A percentile compares a stretch with the other conserved stretches of the same genome.
Evolutionary conservation across 1,140 invertebrate species (phyloP).

Genomic region (Pygmarrhopalites habei): DNA sequence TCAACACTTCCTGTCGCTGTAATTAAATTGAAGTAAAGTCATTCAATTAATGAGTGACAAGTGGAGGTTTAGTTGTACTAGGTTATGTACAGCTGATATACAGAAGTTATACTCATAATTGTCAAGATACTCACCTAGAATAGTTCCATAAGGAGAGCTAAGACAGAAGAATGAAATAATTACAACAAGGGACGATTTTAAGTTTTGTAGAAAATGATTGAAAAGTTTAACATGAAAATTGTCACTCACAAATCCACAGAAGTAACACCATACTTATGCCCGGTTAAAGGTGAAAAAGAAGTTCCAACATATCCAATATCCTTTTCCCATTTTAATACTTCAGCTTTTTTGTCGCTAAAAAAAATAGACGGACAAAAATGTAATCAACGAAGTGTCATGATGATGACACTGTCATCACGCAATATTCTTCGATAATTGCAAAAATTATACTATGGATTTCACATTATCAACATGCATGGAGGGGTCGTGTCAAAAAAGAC

Average conservation of each 20-base stretch:
- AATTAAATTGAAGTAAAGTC: no score
- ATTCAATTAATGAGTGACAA: no score
- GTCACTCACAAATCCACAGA: constrained; percentile 19
- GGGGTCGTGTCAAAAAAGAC: no score
- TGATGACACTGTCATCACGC: neutral
- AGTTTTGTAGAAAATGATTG: no score
- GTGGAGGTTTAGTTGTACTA: no score
- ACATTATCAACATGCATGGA: neutral
- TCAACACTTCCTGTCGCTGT: constrained; percentile 65
- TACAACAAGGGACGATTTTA: no score
- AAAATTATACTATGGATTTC: neutral
- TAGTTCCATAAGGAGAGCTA: constrained; percentile 62
- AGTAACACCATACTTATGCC: constrained; percentile 56
- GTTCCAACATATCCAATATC: constrained; percentile 52
- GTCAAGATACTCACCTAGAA: no score
- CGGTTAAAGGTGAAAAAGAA: constrained; percentile 52
- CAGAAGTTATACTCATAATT: no score
- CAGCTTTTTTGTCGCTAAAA: constrained; percentile 56
- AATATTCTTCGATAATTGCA: neutral
- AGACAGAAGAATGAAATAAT: no score
- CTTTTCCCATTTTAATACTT: constrained; percentile 56
- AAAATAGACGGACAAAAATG: neutral
- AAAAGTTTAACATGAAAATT: no score
- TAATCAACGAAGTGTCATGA: neutral
- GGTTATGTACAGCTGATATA: no score